A percentile compares a stretch with the other conserved stretches of the same genome.
These are phyloP conservation scores for Acromyrmex heyeri DNA, from an alignment of 1,140 invertebrate genomes.

Conservation along the genomic window DNA sequence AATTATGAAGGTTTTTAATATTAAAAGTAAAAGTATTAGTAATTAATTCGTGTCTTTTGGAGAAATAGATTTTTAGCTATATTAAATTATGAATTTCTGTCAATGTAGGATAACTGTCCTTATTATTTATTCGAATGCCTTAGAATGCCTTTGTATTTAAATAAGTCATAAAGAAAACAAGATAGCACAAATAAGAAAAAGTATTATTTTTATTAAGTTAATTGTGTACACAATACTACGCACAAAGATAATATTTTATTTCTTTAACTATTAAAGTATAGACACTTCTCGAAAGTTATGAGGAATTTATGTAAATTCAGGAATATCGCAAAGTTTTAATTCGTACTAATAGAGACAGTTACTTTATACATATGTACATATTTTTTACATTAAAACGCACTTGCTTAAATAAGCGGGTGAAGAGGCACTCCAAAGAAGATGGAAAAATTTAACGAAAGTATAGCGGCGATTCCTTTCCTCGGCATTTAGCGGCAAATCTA, in stretches of 20 bases:
- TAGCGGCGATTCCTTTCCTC: neutral
- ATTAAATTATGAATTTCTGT: constrained; percentile 7
- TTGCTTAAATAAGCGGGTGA: neutral
- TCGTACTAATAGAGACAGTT: too few species aligned
- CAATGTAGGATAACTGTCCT: neutral
- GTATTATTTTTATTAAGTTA: too few species aligned
- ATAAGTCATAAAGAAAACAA: too few species aligned
- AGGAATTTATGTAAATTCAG: too few species aligned
- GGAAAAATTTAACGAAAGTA: neutral
- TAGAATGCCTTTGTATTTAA: too few species aligned
- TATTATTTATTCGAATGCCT: too few species aligned
- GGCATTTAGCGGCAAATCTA: constrained; percentile 57
- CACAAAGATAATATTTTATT: too few species aligned
- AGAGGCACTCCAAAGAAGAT: neutral
- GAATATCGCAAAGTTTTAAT: too few species aligned
- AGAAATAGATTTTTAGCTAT: neutral
- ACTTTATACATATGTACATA: neutral
- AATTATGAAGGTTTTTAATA: neutral
- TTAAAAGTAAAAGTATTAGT: neutral
- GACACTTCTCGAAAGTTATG: too few species aligned
- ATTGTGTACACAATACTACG: too few species aligned
- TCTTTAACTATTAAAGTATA: too few species aligned
- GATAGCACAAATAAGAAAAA: too few species aligned
- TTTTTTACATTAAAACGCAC: neutral
- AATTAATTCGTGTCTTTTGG: neutral